phyloP scores from a whole-genome alignment of 2,113 vertebrate species.

The Andinoacara biseriatus region DNA sequence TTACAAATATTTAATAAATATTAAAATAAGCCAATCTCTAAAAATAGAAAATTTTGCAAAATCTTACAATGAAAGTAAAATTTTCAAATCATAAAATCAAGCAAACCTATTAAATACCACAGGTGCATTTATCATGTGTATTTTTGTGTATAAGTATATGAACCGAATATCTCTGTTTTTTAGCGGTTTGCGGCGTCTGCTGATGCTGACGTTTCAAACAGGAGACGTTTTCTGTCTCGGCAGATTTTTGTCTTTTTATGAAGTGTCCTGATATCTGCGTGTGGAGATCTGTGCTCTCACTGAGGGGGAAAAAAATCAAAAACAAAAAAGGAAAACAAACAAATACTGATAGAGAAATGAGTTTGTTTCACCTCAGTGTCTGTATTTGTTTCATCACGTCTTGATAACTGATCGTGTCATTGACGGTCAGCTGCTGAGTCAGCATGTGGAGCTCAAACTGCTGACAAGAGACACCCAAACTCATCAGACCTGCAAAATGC shows the following conservation, averaged over 20 bases:
- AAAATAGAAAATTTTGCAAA: background rate
- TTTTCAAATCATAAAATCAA: background rate
- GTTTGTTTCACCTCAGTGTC: constrained; percentile 13
- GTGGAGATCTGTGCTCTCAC: background rate
- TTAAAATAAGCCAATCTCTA: too few relatives aligned
- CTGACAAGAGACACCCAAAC: constrained; percentile 36
- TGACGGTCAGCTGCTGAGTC: constrained; percentile 19
- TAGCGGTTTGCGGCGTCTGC: background rate
- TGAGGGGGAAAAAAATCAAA: background rate
- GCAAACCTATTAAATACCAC: background rate
- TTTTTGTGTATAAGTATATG: background rate
- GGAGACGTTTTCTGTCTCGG: background rate
- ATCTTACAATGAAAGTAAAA: fast-evolving
- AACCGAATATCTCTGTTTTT: constrained; percentile 5
- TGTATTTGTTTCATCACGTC: constrained; percentile 27
- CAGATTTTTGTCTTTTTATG: background rate
- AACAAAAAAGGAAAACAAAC: background rate
- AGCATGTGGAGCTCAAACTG: constrained; percentile 38
- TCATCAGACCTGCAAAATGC: constrained; percentile 34
- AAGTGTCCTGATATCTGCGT: background rate
- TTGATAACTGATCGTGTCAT: constrained; percentile 16
- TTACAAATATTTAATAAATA: too few relatives aligned
- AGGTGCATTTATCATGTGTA: background rate
- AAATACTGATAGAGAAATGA: background rate
- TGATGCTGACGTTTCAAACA: fast-evolving